Evolutionary conservation across 2,888 invertebrate species (phyloP).

Genomic region (Callinectes sapidus): DNA sequence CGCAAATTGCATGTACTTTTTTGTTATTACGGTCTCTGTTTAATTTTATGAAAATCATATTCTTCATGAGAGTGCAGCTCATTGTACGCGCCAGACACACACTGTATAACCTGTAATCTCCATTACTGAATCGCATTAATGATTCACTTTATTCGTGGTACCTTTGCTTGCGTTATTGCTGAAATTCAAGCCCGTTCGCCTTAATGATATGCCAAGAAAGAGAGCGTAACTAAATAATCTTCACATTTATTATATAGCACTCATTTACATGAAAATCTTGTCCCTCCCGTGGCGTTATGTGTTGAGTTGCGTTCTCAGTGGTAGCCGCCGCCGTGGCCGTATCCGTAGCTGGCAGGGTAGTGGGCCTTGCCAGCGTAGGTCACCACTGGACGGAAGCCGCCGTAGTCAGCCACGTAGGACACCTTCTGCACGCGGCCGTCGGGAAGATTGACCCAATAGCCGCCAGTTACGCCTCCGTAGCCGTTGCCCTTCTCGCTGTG

Average conservation of each 20-base stretch:
- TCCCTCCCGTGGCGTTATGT: neutral
- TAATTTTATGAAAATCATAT: too few species aligned
- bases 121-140: neutral
- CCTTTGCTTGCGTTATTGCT: neutral
- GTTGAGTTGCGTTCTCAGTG: neutral
- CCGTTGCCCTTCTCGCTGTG: slow-evolving; percentile 41
- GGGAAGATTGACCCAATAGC: slow-evolving; percentile 46
- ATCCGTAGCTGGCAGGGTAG: neutral
- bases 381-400: slow-evolving; percentile 35
- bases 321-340: neutral
- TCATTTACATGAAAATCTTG: neutral
- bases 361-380: slow-evolving; percentile 29
- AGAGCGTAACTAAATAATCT: neutral
- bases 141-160: neutral
- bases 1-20: too few species aligned
- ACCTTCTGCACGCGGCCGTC: slow-evolving; percentile 45
- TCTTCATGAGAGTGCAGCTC: too few species aligned
- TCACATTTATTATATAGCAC: neutral
- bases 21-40: too few species aligned
- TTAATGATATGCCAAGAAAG: neutral
- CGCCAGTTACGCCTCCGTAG: slow-evolving; percentile 23
- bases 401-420: slow-evolving; percentile 32
- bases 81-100: neutral
- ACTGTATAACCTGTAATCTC: neutral
- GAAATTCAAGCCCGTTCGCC: neutral